phyloP scores from a whole-genome alignment of 2,113 vertebrate species.

The Zapornia atra region DNA sequence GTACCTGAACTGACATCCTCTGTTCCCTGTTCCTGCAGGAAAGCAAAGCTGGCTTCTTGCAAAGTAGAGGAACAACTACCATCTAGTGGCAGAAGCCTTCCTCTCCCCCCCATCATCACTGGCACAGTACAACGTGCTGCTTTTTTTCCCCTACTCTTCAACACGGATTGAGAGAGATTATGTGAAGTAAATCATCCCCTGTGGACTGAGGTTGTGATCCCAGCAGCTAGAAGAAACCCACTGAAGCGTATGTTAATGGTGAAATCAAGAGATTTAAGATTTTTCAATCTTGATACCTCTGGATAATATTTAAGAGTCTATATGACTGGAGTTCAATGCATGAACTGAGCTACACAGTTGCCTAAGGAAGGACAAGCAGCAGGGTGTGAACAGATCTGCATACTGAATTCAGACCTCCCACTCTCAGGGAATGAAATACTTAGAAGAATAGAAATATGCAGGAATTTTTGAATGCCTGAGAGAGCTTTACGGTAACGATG shows the following conservation, averaged over 20 bases:
- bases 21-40: not conserved
- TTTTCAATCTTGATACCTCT: not conserved
- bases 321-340: not conserved
- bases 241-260: not conserved
- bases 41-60: not conserved
- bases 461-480: not conserved
- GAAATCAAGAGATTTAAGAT: not conserved
- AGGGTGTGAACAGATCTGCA: not conserved
- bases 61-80: slow-evolving; percentile 30
- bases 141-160: not conserved
- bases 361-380: not conserved
- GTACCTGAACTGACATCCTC: not conserved
- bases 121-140: not conserved
- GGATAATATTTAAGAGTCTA: not conserved
- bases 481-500: not conserved
- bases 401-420: not conserved
- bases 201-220: not conserved
- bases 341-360: not conserved
- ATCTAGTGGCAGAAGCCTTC: slow-evolving; percentile 35
- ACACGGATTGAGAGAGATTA: not conserved
- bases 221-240: not conserved
- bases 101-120: not conserved
- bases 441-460: not conserved
- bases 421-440: not conserved
- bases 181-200: not conserved